Conservation (phyloP, 2,797 vertebrate species). For the Falco novaeseelandiae region DNA sequence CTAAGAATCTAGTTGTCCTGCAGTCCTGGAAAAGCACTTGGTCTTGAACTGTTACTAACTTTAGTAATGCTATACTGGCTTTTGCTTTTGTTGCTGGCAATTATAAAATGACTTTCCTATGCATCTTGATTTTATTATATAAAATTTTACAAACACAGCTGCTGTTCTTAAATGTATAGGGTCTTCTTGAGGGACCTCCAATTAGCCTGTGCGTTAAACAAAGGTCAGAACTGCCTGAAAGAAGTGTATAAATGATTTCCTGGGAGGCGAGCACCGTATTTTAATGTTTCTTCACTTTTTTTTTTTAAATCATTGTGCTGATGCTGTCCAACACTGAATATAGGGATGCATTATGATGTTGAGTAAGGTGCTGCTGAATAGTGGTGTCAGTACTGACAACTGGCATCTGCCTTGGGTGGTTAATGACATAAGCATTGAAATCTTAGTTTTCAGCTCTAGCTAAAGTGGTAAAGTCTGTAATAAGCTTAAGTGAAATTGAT, state of each 20-base stretch:
- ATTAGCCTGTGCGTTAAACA: background rate
- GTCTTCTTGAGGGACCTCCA: background rate
- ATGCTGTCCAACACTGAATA: background rate
- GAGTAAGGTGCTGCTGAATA: background rate
- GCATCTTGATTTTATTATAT: background rate
- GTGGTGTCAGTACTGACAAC: background rate
- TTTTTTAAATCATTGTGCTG: background rate
- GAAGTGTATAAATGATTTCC: background rate
- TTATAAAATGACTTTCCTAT: background rate
- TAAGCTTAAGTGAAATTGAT: background rate
- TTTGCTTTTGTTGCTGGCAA: background rate
- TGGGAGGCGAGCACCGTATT: background rate
- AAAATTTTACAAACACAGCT: background rate
- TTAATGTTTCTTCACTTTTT: background rate
- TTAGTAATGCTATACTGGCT: background rate
- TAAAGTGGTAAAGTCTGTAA: background rate
- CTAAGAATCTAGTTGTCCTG: background rate
- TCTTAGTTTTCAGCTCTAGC: background rate
- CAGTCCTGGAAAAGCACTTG: background rate
- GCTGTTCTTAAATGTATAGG: background rate
- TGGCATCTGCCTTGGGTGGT: background rate
- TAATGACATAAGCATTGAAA: background rate
- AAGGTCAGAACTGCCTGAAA: background rate
- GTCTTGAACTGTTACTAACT: background rate
- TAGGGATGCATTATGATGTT: background rate